Evolutionary conservation across 2,888 invertebrate species (phyloP).

Genomic region (Agrypnus murinus): DNA sequence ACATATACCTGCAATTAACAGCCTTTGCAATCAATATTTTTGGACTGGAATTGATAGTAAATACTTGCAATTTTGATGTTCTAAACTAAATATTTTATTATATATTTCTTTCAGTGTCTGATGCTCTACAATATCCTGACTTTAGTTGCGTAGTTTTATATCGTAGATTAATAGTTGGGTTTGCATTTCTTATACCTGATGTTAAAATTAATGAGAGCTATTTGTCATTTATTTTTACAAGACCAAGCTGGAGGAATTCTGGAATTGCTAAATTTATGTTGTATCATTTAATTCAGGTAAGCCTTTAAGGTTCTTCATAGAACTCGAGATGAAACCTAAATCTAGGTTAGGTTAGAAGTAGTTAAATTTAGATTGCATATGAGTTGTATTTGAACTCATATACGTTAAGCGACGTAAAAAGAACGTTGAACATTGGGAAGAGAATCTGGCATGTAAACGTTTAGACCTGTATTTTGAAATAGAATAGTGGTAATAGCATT

Average conservation of each 20-base stretch:
- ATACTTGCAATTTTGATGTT: slow-evolving; percentile 67
- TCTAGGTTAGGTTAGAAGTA: too few relatives aligned
- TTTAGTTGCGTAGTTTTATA: slow-evolving; percentile 92
- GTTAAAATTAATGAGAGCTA: slow-evolving; percentile 89
- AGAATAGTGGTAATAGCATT: too few relatives aligned
- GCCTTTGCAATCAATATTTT: slow-evolving; percentile 87
- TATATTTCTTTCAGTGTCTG: slow-evolving; percentile 83
- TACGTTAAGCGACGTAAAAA: too few relatives aligned
- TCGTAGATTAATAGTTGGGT: slow-evolving; percentile 88
- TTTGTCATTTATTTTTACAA: slow-evolving; percentile 90
- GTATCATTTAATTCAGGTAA: slow-evolving; percentile 90
- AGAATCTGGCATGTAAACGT: too few relatives aligned
- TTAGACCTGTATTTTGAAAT: too few relatives aligned
- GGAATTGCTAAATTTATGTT: slow-evolving; percentile 93
- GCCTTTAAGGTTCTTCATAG: not conserved
- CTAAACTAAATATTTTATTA: too few relatives aligned
- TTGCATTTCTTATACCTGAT: slow-evolving; percentile 92
- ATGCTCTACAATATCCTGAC: slow-evolving; percentile 92
- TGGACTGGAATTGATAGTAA: slow-evolving; percentile 95
- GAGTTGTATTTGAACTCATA: too few relatives aligned
- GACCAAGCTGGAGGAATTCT: slow-evolving; percentile 90
- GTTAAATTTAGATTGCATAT: too few relatives aligned
- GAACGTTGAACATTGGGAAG: too few relatives aligned
- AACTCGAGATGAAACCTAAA: slow-evolving; percentile 21
- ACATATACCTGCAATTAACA: slow-evolving; percentile 91